A percentile compares a stretch with the other conserved stretches of the same genome.
phyloP scores from a whole-genome alignment of 2,113 vertebrate species.

The Odontesthes bonariensis region DNA sequence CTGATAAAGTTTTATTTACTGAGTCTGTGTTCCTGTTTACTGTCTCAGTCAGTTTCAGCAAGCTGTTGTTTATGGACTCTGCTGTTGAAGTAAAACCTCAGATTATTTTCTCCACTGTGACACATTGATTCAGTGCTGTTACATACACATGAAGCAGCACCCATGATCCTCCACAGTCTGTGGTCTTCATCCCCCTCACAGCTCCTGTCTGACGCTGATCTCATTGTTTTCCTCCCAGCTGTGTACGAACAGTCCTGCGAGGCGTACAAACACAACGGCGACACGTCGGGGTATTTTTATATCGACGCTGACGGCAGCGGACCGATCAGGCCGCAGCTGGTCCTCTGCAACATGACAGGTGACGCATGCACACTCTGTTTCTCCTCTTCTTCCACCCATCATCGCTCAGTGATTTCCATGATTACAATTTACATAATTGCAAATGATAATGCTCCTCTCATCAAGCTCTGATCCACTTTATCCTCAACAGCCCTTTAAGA shows the following conservation, averaged over 20 bases:
- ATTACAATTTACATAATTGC: conserved; percentile 30
- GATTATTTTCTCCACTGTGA: background rate
- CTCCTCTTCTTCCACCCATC: background rate
- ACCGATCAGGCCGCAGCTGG: conserved; percentile 83
- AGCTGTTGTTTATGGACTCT: conserved; percentile 1
- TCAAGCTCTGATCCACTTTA: background rate
- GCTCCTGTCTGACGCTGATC: conserved; percentile 11
- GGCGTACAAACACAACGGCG: conserved; percentile 88
- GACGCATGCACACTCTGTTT: background rate
- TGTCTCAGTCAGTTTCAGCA: background rate
- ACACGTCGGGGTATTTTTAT: conserved; percentile 86
- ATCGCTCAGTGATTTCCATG: conserved; percentile 1
- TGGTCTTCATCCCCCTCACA: background rate
- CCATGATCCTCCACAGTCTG: conserved; percentile 14
- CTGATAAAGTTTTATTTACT: conserved; percentile 11
- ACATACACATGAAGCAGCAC: background rate
- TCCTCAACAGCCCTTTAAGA: background rate
- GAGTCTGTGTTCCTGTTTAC: conserved; percentile 5
- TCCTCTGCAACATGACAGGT: conserved; percentile 90
- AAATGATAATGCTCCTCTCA: conserved; percentile 21
- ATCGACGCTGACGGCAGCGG: conserved; percentile 92
- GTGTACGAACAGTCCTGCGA: conserved; percentile 91
- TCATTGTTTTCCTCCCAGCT: conserved; percentile 52
- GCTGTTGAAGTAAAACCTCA: background rate
- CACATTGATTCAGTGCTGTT: background rate